Base-by-base conservation (phyloP, 1,140 invertebrate genomes). In the Drosophila novamexicana region DNA sequence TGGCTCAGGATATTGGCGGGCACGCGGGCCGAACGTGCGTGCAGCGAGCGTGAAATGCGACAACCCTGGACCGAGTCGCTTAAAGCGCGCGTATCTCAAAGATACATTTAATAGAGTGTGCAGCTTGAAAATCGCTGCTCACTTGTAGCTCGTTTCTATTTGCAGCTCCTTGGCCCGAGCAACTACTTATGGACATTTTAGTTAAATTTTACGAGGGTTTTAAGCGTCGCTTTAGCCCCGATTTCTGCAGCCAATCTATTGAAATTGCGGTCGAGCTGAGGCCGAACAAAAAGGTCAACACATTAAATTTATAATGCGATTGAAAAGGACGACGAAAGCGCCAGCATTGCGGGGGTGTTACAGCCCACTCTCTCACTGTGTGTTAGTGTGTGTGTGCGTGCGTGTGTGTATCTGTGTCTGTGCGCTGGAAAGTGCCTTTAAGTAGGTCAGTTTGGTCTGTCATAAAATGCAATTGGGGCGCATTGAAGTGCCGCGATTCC, bases 261-360 rank as follows among this genome's bases (percentile, higher is more conserved):
- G 84, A 75, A 83, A 88, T 88, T 88, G 83, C 83, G 83, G 83
- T 89, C 77, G 76, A 73, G 52, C 37, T 40, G 63, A 63, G 47
- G 53, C 53, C 62, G 52, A 63, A 54, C 70, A 50, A 86, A 85
- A 88, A 83, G 83, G 86, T 79, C 86, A 86, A 80, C 77, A 75
- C 84, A 88, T 88, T 88, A 89, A 89, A 88, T 88, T 88, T 89
- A 83, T 88, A 83, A 89, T 88, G 84, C 70, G 79, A 83, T 88
- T 80, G 83, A 68, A 64, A 79, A 49, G 61, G 39, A 64, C 67
- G 62, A 68, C 42, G 58, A 49, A 37, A 22, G 9, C 40, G 14
- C 36, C 14, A 47, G 34, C n/a, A 29, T 68, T 50, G 58, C 29
- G 75, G 29, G 69, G 65, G 61, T 53, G 66, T 47, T 47, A 22